Evolutionary conservation across 2,113 vertebrate species (phyloP), one percentile per base, ranked within the genome.

Genomic region (Pelecanoides urinatrix): DNA sequence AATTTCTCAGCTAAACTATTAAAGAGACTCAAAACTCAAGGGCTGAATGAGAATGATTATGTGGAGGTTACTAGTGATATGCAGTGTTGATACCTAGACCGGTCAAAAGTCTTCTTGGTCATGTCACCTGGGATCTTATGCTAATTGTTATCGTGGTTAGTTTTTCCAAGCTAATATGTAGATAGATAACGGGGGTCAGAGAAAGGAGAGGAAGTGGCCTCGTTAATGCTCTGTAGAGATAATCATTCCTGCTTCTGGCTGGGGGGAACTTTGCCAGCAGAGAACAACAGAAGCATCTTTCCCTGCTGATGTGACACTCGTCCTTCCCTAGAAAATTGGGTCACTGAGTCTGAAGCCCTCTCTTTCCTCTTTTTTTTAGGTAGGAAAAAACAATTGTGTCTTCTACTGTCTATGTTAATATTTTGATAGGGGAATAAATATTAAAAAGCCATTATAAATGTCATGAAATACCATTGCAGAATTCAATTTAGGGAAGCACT

Each of bases 71-170:
- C 44, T 13, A 6, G 56, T 47, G 70, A 52, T 36, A 23, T 0
- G 20, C 16, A 7, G 38, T 14, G 34, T 15, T 9, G 61, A 20
- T 40, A 16, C 5, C 5, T 20, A 18, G 42, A 26, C 10, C 0
- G 0, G 38, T 66, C 68, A 59, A 44, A 49, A 71, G 44, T 40
- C 67, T 2, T 5, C 49, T 10, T 49, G 73, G 63, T 55, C 34
- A 0, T 0, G 8, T 56, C 91, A 59, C 55, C 49, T 27, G 75
- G 83, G 38, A 44, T 49, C 52, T 74, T 11, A 6, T 5, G 40
- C 20, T 61, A 22, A 53, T 49, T 89, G 56, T 67, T 40, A 4
- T 5, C 1, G 0, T 2, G n/a, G 8, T 36, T n/a, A 8, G 13
- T 44, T 80, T 73, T 85, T 44, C 50, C 45, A 56, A 50, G 45